phyloP scores from a whole-genome alignment of 1,140 invertebrate species.

The Sinella curviseta region DNA sequence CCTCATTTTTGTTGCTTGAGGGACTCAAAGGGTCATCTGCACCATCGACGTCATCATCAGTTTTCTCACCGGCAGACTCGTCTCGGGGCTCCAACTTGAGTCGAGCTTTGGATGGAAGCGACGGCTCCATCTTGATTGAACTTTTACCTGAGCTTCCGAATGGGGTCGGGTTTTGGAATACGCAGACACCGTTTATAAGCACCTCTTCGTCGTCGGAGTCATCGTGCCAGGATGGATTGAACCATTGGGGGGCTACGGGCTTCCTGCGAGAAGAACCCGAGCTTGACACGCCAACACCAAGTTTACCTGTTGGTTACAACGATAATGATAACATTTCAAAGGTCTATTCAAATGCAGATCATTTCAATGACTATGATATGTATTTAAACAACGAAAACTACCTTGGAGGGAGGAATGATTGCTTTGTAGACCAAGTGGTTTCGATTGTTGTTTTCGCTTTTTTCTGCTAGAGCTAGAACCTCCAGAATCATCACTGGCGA shows the following conservation, averaged over 20 bases:
- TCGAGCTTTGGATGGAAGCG: background rate
- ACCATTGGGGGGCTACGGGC: constrained; percentile 93
- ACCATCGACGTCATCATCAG: constrained; percentile 18
- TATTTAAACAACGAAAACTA: background rate
- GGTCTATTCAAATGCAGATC: too few species aligned
- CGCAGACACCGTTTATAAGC: constrained; percentile 88
- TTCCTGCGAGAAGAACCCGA: constrained; percentile 72
- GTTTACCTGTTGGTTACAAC: constrained; percentile 25
- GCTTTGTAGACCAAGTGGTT: constrained; percentile 37
- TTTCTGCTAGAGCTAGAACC: constrained; percentile 42
- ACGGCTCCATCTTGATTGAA: background rate
- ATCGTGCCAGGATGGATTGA: constrained; percentile 89
- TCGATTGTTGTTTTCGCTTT: constrained; percentile 41
- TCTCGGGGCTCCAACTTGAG: background rate
- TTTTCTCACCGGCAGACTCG: constrained; percentile 6
- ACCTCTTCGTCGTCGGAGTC: constrained; percentile 63
- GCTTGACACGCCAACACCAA: constrained; percentile 50
- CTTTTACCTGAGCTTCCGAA: background rate
- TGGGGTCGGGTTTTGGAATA: constrained; percentile 66
- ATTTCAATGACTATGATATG: background rate
- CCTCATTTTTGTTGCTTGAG: constrained; percentile 7
- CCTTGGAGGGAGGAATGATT: constrained; percentile 14
- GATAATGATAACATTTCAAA: background rate
- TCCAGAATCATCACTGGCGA: constrained; percentile 46
- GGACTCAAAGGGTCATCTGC: constrained; percentile 17